Percentiles rank a stretch among this genome's conserved stretches.
Evolutionary conservation across 2,888 invertebrate genomes (phyloP).

Genomic region (Drosophila subquinaria): DNA sequence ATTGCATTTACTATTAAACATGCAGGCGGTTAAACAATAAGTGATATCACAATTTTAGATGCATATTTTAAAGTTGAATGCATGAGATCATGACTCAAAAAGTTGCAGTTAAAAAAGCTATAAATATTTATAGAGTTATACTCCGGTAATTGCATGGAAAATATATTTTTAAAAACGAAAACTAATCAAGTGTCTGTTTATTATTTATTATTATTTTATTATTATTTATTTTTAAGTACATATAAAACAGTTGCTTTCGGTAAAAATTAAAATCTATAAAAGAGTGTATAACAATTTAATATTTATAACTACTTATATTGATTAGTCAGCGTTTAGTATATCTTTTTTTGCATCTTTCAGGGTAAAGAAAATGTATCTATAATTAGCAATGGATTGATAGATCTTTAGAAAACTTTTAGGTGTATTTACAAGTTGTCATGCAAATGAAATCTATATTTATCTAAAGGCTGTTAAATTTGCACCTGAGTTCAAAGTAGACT

Average conservation of each 20-base stretch:
- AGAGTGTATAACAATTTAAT: too few species aligned
- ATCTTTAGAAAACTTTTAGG: background rate
- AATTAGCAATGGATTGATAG: background rate
- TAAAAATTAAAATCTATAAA: too few species aligned
- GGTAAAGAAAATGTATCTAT: background rate
- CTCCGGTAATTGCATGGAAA: background rate
- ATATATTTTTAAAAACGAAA: background rate
- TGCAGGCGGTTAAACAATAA: background rate
- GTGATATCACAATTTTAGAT: background rate
- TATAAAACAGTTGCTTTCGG: too few species aligned
- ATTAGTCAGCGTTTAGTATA: too few species aligned
- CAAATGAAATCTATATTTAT: background rate
- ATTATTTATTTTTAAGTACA: too few species aligned
- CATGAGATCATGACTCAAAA: background rate
- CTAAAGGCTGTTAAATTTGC: background rate
- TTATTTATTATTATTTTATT: too few species aligned
- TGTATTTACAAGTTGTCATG: slow-evolving; percentile 13
- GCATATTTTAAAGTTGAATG: background rate
- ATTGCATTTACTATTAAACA: background rate
- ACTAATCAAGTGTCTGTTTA: too few species aligned
- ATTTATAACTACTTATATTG: too few species aligned
- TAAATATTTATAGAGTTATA: background rate
- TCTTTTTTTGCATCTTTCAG: too few species aligned
- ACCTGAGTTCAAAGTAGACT: slow-evolving; percentile 2
- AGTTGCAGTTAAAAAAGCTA: background rate